phyloP scores from a whole-genome alignment of 2,113 vertebrate genomes.

The Phylloscopus whistleri region DNA sequence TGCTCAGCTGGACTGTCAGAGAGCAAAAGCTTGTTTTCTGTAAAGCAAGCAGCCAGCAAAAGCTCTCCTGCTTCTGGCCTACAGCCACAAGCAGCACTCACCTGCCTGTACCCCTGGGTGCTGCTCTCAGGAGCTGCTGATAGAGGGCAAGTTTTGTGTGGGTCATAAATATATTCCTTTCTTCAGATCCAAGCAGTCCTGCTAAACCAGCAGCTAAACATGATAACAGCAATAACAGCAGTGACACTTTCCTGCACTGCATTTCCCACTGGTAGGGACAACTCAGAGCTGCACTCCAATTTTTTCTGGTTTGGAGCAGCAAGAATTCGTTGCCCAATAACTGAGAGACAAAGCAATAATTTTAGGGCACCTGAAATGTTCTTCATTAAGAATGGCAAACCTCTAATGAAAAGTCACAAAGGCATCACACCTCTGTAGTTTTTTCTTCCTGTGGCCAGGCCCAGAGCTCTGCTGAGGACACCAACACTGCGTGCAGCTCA shows the following conservation, averaged over 20 bases:
- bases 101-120: background rate
- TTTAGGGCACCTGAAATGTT: background rate
- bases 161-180: background rate
- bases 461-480: background rate
- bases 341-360: background rate
- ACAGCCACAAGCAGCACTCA: background rate
- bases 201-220: background rate
- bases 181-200: background rate
- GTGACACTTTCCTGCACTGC: background rate
- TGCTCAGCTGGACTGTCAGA: background rate
- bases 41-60: background rate
- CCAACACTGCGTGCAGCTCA: fast-evolving
- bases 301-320: background rate
- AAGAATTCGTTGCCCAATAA: background rate
- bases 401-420: background rate
- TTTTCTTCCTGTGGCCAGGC: fast-evolving
- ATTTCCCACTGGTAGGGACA: background rate
- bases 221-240: background rate
- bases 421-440: background rate
- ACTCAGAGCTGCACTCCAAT: background rate
- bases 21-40: background rate
- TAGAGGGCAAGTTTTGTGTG: background rate
- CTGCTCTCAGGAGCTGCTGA: background rate
- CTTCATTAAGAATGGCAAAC: background rate
- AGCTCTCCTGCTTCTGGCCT: background rate